Evolutionary conservation across 2,797 vertebrate genomes (phyloP).

Genomic region (Poecilia velifera): DNA sequence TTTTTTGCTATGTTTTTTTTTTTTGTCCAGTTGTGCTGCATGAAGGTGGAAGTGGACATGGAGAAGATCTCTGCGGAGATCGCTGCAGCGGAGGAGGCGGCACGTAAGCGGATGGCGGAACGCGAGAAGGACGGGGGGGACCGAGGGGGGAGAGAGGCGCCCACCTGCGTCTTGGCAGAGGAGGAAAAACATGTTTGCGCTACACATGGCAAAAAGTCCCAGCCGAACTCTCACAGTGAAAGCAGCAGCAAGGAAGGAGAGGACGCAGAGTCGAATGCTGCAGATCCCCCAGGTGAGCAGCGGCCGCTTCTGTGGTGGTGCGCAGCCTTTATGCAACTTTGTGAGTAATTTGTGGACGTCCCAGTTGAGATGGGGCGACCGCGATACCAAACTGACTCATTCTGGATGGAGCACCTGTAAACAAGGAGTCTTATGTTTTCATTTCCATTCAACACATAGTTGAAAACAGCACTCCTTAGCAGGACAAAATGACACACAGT

Average conservation of each 20-base stretch:
- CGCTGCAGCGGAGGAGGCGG: constrained; percentile 92
- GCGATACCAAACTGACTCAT: not conserved
- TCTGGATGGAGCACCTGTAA: not conserved
- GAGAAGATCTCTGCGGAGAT: constrained; percentile 98
- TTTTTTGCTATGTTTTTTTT: not conserved
- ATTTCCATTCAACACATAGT: not conserved
- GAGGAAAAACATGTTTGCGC: constrained; percentile 80
- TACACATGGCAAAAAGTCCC: constrained; percentile 70
- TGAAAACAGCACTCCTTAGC: not conserved
- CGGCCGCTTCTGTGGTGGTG: no score
- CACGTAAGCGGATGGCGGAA: constrained; percentile 89
- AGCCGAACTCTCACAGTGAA: constrained; percentile 48
- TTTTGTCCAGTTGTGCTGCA: constrained; percentile 85
- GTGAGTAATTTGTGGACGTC: not conserved
- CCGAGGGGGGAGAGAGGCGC: constrained; percentile 76
- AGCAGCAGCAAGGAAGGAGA: constrained; percentile 65
- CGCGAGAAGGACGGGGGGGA: constrained; percentile 91
- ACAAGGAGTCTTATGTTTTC: not conserved
- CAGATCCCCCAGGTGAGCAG: constrained; percentile 63
- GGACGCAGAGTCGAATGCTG: constrained; percentile 47
- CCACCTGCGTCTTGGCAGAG: constrained; percentile 74
- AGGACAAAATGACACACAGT: not conserved
- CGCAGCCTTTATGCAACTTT: not conserved
- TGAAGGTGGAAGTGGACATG: constrained; percentile 99
- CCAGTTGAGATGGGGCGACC: not conserved